Evolutionary conservation across 2,113 vertebrate genomes (phyloP), one percentile per base, ranked within the genome.

Genomic region (Ageneiosus marmoratus): DNA sequence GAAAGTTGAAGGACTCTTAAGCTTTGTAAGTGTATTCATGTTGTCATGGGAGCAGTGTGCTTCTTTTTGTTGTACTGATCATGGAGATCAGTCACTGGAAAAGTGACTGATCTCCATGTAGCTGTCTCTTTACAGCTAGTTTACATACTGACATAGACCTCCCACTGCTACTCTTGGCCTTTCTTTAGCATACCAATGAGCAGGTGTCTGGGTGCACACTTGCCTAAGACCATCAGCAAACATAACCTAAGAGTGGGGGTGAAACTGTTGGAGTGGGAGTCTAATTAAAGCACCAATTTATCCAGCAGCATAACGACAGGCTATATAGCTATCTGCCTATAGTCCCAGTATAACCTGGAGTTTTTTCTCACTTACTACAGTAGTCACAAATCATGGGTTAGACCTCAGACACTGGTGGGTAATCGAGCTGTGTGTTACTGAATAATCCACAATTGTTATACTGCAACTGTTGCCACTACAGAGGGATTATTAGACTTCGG

Each of bases 341-440:
- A 32, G 22, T 80, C 77, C 82, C 65, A 32, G 76, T 81, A 79
- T 83, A 58, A 83, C 78, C 77, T 82, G 80, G 29, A 87, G 89
- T 88, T 92, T 88, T 87, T 72, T 84, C 87, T 82, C 86, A 82
- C 89, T 90, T 91, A 90, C 90, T 84, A 55, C 73, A 65, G 69
- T 58, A 41, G 82, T 83, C 70, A 55, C 74, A 12, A 55, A 86
- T 86, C 62, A 82, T 81, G 86, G 50, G 85, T 82, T 85, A 85
- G 56, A 73, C 29, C 75, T 50, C 27, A 50, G 62, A 32, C 67
- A 55, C 44, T 18, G 46, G 15, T 22, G 11, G 78, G 67, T 70
- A 79, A 79, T 48, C 60, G 29, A 18, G 50, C 10, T 55, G 67
- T 29, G 44, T 63, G 53, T 82, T 75, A 67, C 78, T 62, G 75